phyloP scores from a whole-genome alignment of 92 coral and sea anemone species.

The Pocillopora meandrina region DNA sequence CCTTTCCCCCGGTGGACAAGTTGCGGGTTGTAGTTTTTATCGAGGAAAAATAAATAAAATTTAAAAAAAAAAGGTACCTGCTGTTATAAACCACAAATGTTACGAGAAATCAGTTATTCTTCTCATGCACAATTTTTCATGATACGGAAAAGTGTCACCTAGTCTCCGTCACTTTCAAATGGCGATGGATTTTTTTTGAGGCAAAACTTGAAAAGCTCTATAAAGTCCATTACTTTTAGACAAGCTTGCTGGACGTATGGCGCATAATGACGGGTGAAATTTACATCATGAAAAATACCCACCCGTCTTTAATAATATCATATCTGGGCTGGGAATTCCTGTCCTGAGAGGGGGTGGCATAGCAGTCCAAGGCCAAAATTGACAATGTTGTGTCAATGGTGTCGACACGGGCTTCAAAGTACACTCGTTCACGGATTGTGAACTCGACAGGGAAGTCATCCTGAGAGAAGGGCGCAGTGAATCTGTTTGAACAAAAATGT shows the following conservation, averaged over 20 bases:
- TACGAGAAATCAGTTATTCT: too few relatives aligned
- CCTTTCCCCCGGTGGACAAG: too few relatives aligned
- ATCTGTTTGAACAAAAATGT: not conserved
- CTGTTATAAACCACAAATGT: too few relatives aligned
- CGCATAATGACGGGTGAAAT: too few relatives aligned
- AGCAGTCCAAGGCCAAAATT: constrained; percentile 37
- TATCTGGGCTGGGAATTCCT: constrained; percentile 33
- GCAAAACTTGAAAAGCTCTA: not conserved
- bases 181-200: not conserved
- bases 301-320: constrained; percentile 28
- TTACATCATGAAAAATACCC: not conserved
- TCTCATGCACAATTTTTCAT: too few relatives aligned
- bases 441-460: constrained; percentile 23
- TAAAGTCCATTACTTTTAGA: not conserved
- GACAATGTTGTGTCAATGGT: constrained; percentile 11
- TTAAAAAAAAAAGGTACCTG: too few relatives aligned
- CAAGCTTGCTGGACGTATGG: too few relatives aligned
- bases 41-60: too few relatives aligned
- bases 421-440: constrained; percentile 10
- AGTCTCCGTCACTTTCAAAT: too few relatives aligned
- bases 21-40: too few relatives aligned
- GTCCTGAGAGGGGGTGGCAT: constrained; percentile 37
- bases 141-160: too few relatives aligned
- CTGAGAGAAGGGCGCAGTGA: constrained; percentile 7
- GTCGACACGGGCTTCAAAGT: constrained; percentile 8